A percentile compares a stretch with the other conserved stretches of the same genome.
These are phyloP conservation scores for Conchocele bisecta DNA, from an alignment of 2,888 invertebrate species.

Conservation along the genomic window DNA sequence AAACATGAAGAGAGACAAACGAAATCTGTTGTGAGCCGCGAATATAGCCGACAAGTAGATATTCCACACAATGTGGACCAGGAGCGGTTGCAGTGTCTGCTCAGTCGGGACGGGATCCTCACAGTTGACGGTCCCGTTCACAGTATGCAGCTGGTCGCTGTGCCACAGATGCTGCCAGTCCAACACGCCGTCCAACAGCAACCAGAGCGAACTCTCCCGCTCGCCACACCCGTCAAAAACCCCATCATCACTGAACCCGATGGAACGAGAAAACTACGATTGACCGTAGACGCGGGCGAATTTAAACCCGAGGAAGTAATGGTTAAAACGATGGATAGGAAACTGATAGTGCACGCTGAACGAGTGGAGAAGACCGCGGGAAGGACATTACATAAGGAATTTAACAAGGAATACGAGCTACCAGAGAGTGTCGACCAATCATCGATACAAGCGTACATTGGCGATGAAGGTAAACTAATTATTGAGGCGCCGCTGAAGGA, in stretches of 20 bases:
- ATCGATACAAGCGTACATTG: constrained; percentile 79
- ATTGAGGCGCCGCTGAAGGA: constrained; percentile 82
- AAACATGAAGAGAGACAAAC: constrained; percentile 73
- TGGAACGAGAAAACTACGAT: constrained; percentile 73
- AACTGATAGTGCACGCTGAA: constrained; percentile 80
- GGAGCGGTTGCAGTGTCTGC: constrained; percentile 73
- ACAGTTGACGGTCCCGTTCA: constrained; percentile 74
- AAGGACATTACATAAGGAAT: constrained; percentile 80
- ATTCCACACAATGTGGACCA: constrained; percentile 77
- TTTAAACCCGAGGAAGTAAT: constrained; percentile 81
- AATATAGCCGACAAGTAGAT: constrained; percentile 79
- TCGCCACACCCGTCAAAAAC: constrained; percentile 75
- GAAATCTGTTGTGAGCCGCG: constrained; percentile 73
- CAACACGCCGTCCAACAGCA: constrained; percentile 49
- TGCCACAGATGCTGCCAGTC: constrained; percentile 71
- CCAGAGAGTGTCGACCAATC: constrained; percentile 81
- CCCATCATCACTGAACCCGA: constrained; percentile 79
- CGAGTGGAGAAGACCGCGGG: constrained; percentile 80
- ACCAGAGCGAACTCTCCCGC: constrained; percentile 62
- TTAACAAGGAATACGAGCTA: constrained; percentile 82
- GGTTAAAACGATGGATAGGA: constrained; percentile 81
- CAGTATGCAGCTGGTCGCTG: constrained; percentile 57
- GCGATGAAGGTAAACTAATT: constrained; percentile 79
- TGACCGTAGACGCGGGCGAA: constrained; percentile 80
- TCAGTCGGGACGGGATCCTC: constrained; percentile 79